Evolutionary conservation across 2,113 vertebrate genomes (phyloP).

Genomic region (Argyrosomus japonicus): DNA sequence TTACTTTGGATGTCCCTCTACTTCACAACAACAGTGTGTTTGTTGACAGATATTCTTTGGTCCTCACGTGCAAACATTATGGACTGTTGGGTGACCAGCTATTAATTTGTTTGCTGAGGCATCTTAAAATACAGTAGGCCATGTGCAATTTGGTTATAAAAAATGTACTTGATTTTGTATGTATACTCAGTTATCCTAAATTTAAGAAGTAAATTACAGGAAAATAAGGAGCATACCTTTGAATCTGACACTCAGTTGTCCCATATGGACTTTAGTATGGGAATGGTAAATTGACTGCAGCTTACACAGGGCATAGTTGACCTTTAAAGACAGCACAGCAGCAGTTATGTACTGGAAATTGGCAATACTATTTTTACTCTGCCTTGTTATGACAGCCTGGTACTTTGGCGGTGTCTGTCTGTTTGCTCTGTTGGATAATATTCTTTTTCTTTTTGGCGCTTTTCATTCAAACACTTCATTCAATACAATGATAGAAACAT

Average conservation of each 20-base stretch:
- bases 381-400: conserved; percentile 32
- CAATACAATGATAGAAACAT: not conserved
- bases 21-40: conserved; percentile 16
- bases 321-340: conserved; percentile 37
- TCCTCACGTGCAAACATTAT: not conserved
- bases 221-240: not conserved
- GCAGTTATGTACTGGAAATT: conserved; percentile 13
- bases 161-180: not conserved
- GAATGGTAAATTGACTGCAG: conserved; percentile 9
- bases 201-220: not conserved
- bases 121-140: not conserved
- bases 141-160: not conserved
- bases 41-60: not conserved
- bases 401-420: too few species aligned
- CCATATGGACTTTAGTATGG: not conserved
- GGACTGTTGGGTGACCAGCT: not conserved
- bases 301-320: conserved; percentile 22
- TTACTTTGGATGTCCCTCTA: not conserved
- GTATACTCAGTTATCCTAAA: not conserved
- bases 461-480: not conserved
- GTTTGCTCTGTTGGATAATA: not conserved
- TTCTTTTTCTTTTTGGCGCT: not conserved
- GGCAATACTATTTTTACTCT: conserved; percentile 23
- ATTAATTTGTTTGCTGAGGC: not conserved
- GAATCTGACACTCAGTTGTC: conserved; percentile 7